These are phyloP conservation scores for Avahi laniger DNA, from an alignment of 2,797 vertebrate species.

Conservation along the genomic window DNA sequence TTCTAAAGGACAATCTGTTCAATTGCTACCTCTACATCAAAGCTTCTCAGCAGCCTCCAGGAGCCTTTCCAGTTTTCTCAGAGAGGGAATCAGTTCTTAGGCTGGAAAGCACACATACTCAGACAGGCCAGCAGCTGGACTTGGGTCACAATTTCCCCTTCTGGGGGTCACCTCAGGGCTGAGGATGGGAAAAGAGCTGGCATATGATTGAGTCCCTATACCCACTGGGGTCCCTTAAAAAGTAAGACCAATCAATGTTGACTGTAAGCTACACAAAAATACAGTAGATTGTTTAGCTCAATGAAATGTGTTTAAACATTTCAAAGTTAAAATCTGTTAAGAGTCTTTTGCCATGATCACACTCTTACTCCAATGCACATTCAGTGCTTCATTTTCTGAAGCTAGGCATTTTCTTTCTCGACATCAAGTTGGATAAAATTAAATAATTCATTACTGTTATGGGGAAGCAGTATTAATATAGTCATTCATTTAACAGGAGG, in stretches of 20 bases:
- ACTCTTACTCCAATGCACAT: background rate
- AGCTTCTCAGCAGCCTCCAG: slow-evolving; percentile 65
- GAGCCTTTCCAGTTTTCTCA: slow-evolving; percentile 75
- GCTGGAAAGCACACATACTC: slow-evolving; percentile 64
- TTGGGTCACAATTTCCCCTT: slow-evolving; percentile 69
- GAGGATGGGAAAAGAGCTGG: slow-evolving; percentile 61
- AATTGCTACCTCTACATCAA: slow-evolving; percentile 76
- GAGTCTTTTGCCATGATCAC: background rate
- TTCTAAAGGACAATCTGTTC: slow-evolving; percentile 78
- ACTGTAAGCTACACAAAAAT: slow-evolving; percentile 42
- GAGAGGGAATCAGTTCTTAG: slow-evolving; percentile 70
- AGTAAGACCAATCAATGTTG: slow-evolving; percentile 46
- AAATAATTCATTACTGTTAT: slow-evolving; percentile 24
- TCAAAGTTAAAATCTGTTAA: slow-evolving; percentile 43
- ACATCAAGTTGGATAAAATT: slow-evolving; percentile 20
- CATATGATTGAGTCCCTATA: slow-evolving; percentile 27
- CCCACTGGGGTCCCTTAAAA: slow-evolving; percentile 11
- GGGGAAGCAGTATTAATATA: background rate
- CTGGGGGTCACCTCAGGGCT: slow-evolving; percentile 67
- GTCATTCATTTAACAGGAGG: background rate
- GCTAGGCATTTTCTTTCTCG: background rate
- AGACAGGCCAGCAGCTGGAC: slow-evolving; percentile 71
- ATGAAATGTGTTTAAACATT: slow-evolving; percentile 35
- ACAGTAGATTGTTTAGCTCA: slow-evolving; percentile 47
- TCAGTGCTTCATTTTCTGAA: slow-evolving; percentile 9